These are phyloP conservation scores for Rutpela maculata DNA, from an alignment of 2,888 invertebrate genomes.

Conservation along the genomic window DNA sequence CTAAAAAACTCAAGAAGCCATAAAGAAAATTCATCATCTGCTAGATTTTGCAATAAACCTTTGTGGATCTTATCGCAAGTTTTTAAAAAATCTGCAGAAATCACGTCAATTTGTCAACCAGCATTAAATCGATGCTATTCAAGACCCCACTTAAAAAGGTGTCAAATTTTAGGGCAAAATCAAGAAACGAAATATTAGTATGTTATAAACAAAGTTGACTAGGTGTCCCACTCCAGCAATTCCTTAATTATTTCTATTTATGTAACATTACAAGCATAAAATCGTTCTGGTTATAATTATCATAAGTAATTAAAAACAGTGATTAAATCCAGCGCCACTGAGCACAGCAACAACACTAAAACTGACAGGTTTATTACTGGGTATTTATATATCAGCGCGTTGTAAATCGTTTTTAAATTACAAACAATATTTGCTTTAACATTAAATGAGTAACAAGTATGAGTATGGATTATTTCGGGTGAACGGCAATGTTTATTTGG, in stretches of 20 bases:
- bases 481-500: not conserved
- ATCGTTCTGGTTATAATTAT: not conserved
- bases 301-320: not conserved
- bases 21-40: too few relatives aligned
- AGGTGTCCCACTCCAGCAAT: not conserved
- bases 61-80: too few relatives aligned
- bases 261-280: slow-evolving; percentile 6
- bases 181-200: too few relatives aligned
- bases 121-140: too few relatives aligned
- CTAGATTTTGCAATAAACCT: too few relatives aligned
- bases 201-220: not conserved
- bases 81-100: too few relatives aligned
- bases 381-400: not conserved
- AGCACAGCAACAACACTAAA: not conserved
- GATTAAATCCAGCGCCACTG: not conserved
- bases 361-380: not conserved
- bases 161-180: too few relatives aligned
- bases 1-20: too few relatives aligned
- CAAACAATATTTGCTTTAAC: not conserved
- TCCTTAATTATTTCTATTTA: not conserved
- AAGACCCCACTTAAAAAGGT: too few relatives aligned
- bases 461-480: not conserved
- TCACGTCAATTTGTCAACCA: too few relatives aligned
- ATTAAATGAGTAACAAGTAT: not conserved
- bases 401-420: slow-evolving; percentile 4